phyloP scores from a whole-genome alignment of 1,140 invertebrate genomes.

The Nomia melanderi region DNA sequence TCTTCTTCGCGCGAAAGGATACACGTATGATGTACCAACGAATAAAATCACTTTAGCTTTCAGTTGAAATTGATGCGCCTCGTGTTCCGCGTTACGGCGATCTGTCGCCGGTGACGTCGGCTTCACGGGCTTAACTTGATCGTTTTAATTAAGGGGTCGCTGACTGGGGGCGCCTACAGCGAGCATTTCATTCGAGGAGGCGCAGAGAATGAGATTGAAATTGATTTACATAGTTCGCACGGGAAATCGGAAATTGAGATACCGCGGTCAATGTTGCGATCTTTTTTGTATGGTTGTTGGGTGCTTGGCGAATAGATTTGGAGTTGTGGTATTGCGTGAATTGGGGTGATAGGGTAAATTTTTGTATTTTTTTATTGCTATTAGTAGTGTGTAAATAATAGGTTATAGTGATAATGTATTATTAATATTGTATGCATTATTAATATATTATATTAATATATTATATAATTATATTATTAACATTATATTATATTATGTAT shows the following conservation, averaged over 20 bases:
- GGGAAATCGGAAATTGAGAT: background rate
- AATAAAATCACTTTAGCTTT: constrained; percentile 22
- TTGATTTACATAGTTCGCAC: background rate
- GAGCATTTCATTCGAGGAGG: background rate
- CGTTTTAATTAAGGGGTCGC: constrained; percentile 19
- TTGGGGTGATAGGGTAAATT: no score
- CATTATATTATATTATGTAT: no score
- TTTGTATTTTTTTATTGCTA: no score
- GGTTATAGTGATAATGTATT: no score
- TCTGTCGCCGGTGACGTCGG: constrained; percentile 4
- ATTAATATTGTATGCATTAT: no score
- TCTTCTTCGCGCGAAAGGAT: background rate
- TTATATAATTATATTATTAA: no score
- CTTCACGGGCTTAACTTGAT: constrained; percentile 2
- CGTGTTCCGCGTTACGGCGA: background rate
- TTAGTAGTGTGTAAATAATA: no score
- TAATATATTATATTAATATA: no score
- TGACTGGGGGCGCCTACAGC: background rate
- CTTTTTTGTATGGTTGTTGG: no score
- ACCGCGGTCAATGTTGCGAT: background rate
- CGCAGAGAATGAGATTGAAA: background rate
- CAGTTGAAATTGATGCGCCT: constrained; percentile 18
- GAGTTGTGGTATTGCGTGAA: no score
- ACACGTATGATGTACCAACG: constrained; percentile 16
- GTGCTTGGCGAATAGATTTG: no score